A percentile compares a stretch with the other conserved stretches of the same genome.
Conservation (phyloP, 2,888 invertebrate genomes). For the Luperina nickerlii region DNA sequence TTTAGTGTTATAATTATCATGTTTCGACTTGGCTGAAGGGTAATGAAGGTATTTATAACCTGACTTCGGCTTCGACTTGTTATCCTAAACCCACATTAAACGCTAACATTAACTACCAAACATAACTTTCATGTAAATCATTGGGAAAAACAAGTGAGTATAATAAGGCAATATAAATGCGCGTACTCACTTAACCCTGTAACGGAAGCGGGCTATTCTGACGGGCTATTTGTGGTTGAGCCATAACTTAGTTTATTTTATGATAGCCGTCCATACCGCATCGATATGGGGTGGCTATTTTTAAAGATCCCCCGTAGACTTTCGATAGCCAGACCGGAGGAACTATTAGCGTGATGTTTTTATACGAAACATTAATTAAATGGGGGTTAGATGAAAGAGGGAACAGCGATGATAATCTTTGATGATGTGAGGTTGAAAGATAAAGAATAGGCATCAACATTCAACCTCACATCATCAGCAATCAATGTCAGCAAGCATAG, state of each 20-base stretch:
- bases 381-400: slow-evolving; percentile 45
- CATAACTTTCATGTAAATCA: not conserved
- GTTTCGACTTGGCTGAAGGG: too few species aligned
- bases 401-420: slow-evolving; percentile 13
- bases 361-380: slow-evolving; percentile 43
- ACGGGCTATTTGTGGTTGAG: slow-evolving; percentile 57
- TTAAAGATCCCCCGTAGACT: slow-evolving; percentile 53
- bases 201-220: slow-evolving; percentile 55
- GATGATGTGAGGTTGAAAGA: not conserved
- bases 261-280: slow-evolving; percentile 54
- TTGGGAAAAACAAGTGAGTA: slow-evolving; percentile 13
- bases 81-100: not conserved
- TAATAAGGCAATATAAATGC: slow-evolving; percentile 42
- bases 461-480: too few species aligned
- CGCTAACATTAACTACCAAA: not conserved
- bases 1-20: too few species aligned
- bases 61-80: not conserved
- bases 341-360: slow-evolving; percentile 57
- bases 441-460: not conserved
- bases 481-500: too few species aligned
- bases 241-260: slow-evolving; percentile 63
- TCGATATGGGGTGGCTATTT: slow-evolving; percentile 58
- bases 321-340: slow-evolving; percentile 46
- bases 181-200: slow-evolving; percentile 50
- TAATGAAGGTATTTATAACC: not conserved